These are phyloP conservation scores for Lemur catta DNA, from an alignment of 2,797 vertebrate genomes.

Conservation along the genomic window DNA sequence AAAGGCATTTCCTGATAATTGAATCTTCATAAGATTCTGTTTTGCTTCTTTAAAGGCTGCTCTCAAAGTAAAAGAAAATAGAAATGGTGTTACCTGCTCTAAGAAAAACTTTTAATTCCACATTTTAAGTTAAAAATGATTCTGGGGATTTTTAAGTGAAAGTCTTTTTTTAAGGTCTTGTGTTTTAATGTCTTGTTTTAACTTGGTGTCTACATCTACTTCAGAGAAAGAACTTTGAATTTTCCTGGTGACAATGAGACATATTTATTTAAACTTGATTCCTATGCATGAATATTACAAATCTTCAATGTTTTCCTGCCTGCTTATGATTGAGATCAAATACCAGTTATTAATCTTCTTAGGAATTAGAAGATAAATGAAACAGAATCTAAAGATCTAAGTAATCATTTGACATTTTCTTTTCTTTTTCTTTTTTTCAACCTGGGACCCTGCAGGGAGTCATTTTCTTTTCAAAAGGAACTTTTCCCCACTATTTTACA, in stretches of 20 bases:
- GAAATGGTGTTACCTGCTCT: neutral
- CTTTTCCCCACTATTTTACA: neutral
- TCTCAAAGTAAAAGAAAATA: slow-evolving; percentile 10
- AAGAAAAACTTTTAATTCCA: neutral
- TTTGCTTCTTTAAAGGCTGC: slow-evolving; percentile 10
- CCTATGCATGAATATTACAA: slow-evolving; percentile 15
- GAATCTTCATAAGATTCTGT: neutral
- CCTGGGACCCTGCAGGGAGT: neutral
- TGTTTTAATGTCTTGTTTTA: neutral
- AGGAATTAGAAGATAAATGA: slow-evolving; percentile 17
- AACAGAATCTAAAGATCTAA: neutral
- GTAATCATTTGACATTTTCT: slow-evolving; percentile 11
- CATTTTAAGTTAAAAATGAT: slow-evolving; percentile 46
- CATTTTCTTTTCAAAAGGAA: neutral
- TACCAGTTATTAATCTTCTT: neutral
- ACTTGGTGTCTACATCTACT: neutral
- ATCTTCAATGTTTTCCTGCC: neutral
- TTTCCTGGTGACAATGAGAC: neutral
- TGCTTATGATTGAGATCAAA: neutral
- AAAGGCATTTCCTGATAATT: neutral
- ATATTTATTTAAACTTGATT: slow-evolving; percentile 54
- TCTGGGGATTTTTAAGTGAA: slow-evolving; percentile 7
- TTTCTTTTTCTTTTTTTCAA: neutral
- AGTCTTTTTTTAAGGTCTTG: neutral
- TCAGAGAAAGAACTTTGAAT: neutral